phyloP scores from a whole-genome alignment of 2,113 vertebrate species.

The Asarcornis scutulata region DNA sequence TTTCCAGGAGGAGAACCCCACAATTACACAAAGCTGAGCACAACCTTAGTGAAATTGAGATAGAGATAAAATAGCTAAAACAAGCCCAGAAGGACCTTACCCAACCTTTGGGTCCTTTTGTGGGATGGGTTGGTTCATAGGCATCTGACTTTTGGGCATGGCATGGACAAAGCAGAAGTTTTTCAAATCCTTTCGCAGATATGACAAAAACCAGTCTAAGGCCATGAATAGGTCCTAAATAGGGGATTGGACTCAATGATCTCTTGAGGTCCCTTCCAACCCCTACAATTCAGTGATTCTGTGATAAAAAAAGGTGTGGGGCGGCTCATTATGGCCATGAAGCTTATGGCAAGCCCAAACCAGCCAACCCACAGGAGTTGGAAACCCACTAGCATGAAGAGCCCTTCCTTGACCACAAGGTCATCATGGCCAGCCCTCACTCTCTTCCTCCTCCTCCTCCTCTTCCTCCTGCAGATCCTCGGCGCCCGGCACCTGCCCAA shows the following conservation, averaged over 20 bases:
- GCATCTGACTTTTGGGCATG: background rate
- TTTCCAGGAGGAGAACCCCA: background rate
- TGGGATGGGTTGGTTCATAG: background rate
- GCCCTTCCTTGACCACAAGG: background rate
- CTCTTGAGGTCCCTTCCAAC: too few species aligned
- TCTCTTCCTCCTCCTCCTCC: background rate
- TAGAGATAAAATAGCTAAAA: background rate
- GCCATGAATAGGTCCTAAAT: too few species aligned
- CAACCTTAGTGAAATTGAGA: background rate
- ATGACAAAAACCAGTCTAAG: background rate
- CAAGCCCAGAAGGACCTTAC: background rate
- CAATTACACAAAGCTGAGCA: background rate
- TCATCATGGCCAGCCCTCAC: background rate
- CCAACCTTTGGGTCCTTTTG: background rate
- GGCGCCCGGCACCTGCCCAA: slow-evolving; percentile 87
- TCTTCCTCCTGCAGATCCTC: slow-evolving; percentile 74
- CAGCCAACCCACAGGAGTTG: background rate
- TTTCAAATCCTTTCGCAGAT: background rate
- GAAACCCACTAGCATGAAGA: background rate
- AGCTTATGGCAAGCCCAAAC: background rate
- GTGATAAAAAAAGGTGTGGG: background rate
- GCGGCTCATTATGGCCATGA: background rate
- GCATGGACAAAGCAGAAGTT: background rate
- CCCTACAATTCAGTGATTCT: too few species aligned
- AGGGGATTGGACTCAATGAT: too few species aligned